These are phyloP conservation scores for Erebia epiphron DNA, from an alignment of 2,888 invertebrate genomes.

Conservation along the genomic window DNA sequence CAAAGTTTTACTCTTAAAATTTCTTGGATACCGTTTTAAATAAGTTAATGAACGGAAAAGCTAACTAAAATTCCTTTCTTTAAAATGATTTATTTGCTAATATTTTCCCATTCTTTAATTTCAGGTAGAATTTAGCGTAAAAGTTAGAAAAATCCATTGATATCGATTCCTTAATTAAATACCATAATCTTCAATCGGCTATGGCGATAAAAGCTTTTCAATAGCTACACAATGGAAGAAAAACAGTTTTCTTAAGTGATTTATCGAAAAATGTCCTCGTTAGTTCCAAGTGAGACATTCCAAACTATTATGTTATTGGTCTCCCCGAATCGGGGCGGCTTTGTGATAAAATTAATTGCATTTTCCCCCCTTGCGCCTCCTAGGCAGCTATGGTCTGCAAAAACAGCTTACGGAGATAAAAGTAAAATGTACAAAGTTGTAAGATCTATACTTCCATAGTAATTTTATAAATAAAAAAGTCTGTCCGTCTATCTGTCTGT, in stretches of 20 bases:
- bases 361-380: constrained; percentile 58
- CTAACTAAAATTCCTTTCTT: too few relatives aligned
- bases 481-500: too few relatives aligned
- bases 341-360: constrained; percentile 78
- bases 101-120: too few relatives aligned
- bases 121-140: neutral
- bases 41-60: too few relatives aligned
- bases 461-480: too few relatives aligned
- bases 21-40: too few relatives aligned
- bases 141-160: neutral
- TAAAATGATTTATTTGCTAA: too few relatives aligned
- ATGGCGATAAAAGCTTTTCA: neutral
- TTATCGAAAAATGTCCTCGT: constrained; percentile 38
- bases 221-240: constrained; percentile 4
- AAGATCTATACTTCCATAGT: neutral
- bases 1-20: too few relatives aligned
- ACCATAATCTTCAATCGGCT: neutral
- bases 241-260: constrained; percentile 31
- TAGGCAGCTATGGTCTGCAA: constrained; percentile 43
- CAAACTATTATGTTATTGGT: constrained; percentile 49
- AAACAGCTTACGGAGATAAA: constrained; percentile 42
- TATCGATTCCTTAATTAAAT: neutral
- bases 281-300: constrained; percentile 45
- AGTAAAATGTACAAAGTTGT: constrained; percentile 1
- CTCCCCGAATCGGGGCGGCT: constrained; percentile 52